Evolutionary conservation across 2,797 vertebrate species (phyloP).

Genomic region (Malurus leucopterus): DNA sequence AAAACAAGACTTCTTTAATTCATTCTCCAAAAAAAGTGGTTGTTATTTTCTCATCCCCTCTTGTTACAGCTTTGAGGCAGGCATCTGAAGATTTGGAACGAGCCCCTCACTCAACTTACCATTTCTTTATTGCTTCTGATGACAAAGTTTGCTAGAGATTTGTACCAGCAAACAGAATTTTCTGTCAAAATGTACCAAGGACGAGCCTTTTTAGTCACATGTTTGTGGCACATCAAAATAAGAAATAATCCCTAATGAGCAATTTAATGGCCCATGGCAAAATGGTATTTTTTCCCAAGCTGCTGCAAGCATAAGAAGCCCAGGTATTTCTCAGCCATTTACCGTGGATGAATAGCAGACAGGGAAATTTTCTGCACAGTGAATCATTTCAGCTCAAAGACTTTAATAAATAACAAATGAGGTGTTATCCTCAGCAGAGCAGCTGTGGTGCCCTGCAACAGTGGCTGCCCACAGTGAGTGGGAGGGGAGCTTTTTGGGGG

Average conservation of each 20-base stretch:
- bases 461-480: background rate
- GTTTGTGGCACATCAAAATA: background rate
- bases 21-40: background rate
- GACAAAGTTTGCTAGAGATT: background rate
- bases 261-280: background rate
- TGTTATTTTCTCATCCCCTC: background rate
- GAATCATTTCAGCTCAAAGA: background rate
- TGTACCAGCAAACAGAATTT: background rate
- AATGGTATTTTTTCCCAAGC: background rate
- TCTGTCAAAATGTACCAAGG: background rate
- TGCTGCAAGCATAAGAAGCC: background rate
- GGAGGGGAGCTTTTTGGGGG: accelerated
- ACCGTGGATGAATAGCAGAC: background rate
- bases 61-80: background rate
- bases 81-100: background rate
- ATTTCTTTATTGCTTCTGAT: background rate
- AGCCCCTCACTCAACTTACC: background rate
- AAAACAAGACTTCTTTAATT: background rate
- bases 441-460: background rate
- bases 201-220: background rate
- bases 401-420: background rate
- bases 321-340: background rate
- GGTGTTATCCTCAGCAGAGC: background rate
- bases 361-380: background rate
- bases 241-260: background rate